Conservation (phyloP, 2,797 vertebrate species). For the Rhinella marina region DNA sequence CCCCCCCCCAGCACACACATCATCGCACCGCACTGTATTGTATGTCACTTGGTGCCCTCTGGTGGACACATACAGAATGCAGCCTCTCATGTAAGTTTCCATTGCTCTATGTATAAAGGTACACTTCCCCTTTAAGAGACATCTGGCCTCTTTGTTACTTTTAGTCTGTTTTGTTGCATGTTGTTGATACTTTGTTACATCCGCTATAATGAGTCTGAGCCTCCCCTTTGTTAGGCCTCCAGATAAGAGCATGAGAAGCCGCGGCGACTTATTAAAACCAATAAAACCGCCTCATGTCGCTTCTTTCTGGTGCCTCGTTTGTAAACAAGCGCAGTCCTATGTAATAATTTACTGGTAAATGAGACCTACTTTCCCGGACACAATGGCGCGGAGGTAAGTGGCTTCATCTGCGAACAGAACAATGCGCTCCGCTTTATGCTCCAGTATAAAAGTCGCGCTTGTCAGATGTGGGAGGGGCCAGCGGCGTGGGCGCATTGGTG, state of each 20-base stretch:
- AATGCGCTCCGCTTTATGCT: background rate
- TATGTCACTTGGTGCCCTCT: background rate
- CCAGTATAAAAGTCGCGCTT: background rate
- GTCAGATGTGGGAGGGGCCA: background rate
- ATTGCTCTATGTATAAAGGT: background rate
- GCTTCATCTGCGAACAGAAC: background rate
- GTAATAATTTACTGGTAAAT: background rate
- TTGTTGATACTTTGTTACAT: background rate
- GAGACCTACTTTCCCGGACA: background rate
- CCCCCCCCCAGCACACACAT: too few relatives aligned
- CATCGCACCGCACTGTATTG: too few relatives aligned
- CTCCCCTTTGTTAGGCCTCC: background rate
- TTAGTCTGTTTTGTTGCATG: background rate
- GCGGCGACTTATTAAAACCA: background rate
- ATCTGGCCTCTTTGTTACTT: background rate
- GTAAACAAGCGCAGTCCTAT: background rate
- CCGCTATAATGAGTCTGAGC: background rate
- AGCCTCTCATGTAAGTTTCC: background rate
- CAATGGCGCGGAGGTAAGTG: slow-evolving; percentile 16
- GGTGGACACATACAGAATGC: background rate
- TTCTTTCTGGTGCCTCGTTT: background rate
- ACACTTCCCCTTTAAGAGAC: background rate
- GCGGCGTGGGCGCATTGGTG: background rate
- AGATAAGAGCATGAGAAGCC: background rate
- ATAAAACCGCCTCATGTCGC: background rate